phyloP scores from a whole-genome alignment of 2,113 vertebrate genomes.

The Tupaia chinensis region DNA sequence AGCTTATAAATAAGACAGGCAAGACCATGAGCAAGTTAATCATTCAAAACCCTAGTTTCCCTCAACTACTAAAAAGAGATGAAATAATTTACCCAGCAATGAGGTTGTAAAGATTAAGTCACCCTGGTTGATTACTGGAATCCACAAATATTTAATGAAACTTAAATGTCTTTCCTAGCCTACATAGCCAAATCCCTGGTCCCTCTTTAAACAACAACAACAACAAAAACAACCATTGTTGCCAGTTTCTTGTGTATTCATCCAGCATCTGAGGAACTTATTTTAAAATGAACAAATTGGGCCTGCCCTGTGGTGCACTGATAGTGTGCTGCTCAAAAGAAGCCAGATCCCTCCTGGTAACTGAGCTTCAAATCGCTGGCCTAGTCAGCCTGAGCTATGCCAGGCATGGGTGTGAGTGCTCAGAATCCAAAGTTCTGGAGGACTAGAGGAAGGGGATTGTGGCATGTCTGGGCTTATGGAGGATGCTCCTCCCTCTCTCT shows the following conservation, averaged over 20 bases:
- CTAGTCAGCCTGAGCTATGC: no score
- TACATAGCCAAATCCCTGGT: neutral
- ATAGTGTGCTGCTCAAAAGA: no score
- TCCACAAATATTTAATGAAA: neutral
- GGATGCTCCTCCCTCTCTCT: no score
- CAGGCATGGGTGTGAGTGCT: no score
- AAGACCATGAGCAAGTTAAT: neutral
- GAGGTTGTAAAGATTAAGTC: neutral
- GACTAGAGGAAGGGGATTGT: no score
- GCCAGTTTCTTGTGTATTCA: neutral
- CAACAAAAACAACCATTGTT: neutral
- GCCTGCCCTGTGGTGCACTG: no score
- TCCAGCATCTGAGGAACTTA: neutral
- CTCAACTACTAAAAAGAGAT: neutral
- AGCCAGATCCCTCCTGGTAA: no score
- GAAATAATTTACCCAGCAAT: neutral
- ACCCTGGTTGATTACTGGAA: neutral
- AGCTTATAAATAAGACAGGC: neutral
- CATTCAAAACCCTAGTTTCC: neutral
- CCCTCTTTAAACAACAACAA: neutral
- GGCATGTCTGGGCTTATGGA: no score
- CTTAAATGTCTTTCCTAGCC: neutral
- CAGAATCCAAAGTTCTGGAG: no score
- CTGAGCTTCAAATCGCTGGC: no score
- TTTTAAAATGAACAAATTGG: neutral